A percentile compares a stretch with the other conserved stretches of the same genome.
These are phyloP conservation scores for Philypnodon macrostomus DNA, from an alignment of 2,797 vertebrate genomes.

Conservation along the genomic window DNA sequence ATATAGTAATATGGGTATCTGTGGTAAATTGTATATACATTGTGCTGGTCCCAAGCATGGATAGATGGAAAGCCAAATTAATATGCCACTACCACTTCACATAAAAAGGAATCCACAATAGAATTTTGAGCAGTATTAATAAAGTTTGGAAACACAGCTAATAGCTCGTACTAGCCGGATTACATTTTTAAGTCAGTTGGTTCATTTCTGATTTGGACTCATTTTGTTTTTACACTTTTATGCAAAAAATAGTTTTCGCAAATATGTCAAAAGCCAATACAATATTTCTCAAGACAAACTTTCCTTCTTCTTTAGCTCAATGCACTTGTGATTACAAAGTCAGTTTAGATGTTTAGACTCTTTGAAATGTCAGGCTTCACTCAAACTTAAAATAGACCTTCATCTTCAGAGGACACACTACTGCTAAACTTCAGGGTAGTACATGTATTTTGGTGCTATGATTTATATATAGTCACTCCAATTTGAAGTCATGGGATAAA, in stretches of 20 bases:
- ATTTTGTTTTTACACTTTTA: slow-evolving; percentile 27
- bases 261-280: slow-evolving; percentile 9
- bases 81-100: too few relatives aligned
- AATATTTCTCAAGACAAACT: slow-evolving; percentile 24
- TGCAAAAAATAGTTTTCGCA: slow-evolving; percentile 28
- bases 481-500: slow-evolving; percentile 63
- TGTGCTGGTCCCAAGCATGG: too few relatives aligned
- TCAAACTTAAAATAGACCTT: too few relatives aligned
- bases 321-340: neutral
- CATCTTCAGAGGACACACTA: slow-evolving; percentile 19
- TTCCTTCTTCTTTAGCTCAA: neutral
- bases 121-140: too few relatives aligned
- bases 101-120: too few relatives aligned
- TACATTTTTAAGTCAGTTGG: too few relatives aligned
- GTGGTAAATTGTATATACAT: too few relatives aligned
- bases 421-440: slow-evolving; percentile 23
- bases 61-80: too few relatives aligned
- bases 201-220: neutral
- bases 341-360: neutral
- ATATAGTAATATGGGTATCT: too few relatives aligned
- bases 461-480: slow-evolving; percentile 55
- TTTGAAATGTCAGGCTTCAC: neutral
- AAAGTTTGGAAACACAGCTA: too few relatives aligned
- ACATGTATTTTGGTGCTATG: slow-evolving; percentile 32
- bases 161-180: too few relatives aligned